These are phyloP conservation scores for Kryptopterus vitreolus DNA, from an alignment of 2,797 vertebrate species.

Conservation along the genomic window DNA sequence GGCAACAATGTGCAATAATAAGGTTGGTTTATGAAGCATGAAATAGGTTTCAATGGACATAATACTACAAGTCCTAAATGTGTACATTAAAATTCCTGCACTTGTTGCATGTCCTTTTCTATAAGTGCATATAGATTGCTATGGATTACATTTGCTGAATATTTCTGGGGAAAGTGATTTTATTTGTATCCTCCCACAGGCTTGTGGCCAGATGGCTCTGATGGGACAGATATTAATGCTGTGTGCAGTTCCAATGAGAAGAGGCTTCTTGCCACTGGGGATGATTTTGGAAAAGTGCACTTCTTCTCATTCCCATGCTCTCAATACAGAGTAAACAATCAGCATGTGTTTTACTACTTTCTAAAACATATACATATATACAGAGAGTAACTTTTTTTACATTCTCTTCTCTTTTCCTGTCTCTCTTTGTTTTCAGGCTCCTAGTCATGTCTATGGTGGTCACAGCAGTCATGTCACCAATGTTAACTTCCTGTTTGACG, in stretches of 20 bases:
- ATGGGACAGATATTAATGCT: conserved; percentile 95
- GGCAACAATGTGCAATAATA: neutral
- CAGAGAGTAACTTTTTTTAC: neutral
- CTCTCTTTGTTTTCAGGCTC: conserved; percentile 77
- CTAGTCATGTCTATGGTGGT: conserved; percentile 87
- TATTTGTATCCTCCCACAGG: conserved; percentile 69
- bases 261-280: conserved; percentile 89
- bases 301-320: conserved; percentile 94
- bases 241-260: conserved; percentile 84
- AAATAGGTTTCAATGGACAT: neutral
- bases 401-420: neutral
- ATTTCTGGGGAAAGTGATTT: neutral
- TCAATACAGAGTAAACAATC: conserved; percentile 85
- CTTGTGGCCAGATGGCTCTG: conserved; percentile 95
- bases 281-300: conserved; percentile 98
- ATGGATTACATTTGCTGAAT: neutral
- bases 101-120: neutral
- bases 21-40: neutral
- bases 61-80: conserved; percentile 1
- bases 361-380: neutral
- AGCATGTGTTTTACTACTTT: neutral
- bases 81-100: neutral
- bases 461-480: conserved; percentile 99
- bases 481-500: conserved; percentile 88
- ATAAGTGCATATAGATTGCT: neutral